Evolutionary conservation across 2,797 vertebrate genomes (phyloP), one percentile per base, ranked within the genome.

Genomic region (Peromyscus melanophrys): DNA sequence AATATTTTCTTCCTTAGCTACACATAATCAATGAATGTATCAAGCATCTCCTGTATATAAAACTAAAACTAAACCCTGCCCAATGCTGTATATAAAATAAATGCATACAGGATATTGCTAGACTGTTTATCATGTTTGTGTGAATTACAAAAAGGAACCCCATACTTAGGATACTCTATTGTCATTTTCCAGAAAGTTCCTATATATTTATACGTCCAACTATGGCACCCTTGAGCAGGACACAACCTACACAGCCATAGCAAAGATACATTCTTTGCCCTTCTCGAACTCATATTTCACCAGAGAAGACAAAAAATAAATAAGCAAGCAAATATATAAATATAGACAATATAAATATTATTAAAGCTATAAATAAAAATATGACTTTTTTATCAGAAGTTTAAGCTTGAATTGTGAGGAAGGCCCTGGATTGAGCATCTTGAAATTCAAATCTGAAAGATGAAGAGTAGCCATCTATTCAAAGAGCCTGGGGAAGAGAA

Each of bases 1-100:
- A 84, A 57, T 94, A 94, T 57, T 89, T n/a, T 63, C n/a, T 94
- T 96, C 21, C 90, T 96, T 65, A 67, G 9, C 89, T 90, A 23
- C 16, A 90, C 61, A 43, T 13, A 80, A 19, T 71, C 59, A 90
- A 23, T 10, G 82, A 90, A 49, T 78, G 69, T 63, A 37, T 83
- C 75, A 84, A 94, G 0, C 13, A 91, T 92, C 31, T 92, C 87
- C 73, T 90, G 1, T 75, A 49, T 85, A 49, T 9, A 96, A 5
- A 85, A 49, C 43, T 67, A 85, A 49, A 85, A 67, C 40, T 34
- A 85, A 49, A 85, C 9, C n/a, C 34, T 95, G 11, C 17, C 84
- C 34, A 43, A 97, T 89, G 19, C 11, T 43, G n/a, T 2, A 14
- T 92, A 55, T 59, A 37, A 78, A 90, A 27, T 94, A 12, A 81